These are phyloP conservation scores for Chloroclysta siterata DNA, from an alignment of 2,888 invertebrate species.

Conservation along the genomic window DNA sequence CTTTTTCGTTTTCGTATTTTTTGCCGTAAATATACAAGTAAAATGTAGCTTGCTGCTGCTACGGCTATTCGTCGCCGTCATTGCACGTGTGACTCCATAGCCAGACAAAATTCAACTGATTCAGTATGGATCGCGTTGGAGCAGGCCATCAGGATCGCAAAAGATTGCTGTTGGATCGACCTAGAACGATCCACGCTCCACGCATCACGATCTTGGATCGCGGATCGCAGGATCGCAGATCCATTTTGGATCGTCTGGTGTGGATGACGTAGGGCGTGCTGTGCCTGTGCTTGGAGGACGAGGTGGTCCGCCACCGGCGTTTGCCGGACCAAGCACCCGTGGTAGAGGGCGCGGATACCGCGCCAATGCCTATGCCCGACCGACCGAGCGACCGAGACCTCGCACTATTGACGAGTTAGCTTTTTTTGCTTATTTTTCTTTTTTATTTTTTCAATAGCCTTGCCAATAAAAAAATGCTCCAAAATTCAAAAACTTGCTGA, in stretches of 20 bases:
- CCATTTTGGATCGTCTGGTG: conserved; percentile 31
- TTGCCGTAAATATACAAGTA: not conserved
- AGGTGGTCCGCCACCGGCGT: too few species aligned
- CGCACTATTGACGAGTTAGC: too few species aligned
- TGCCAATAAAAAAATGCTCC: too few species aligned
- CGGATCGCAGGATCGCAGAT: conserved; percentile 42
- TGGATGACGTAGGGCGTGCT: too few species aligned
- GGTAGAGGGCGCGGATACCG: too few species aligned
- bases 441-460: too few species aligned
- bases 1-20: conserved; percentile 3
- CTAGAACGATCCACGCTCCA: conserved; percentile 28
- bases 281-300: too few species aligned
- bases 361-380: too few species aligned
- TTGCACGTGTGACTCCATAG: conserved; percentile 10
- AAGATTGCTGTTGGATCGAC: conserved; percentile 9
- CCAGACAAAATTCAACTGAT: conserved; percentile 4
- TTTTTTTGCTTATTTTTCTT: too few species aligned
- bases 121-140: not conserved
- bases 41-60: conserved; percentile 4
- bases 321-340: too few species aligned
- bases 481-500: too few species aligned
- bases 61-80: conserved; percentile 6
- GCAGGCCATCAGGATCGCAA: conserved; percentile 1
- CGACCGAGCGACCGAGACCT: too few species aligned
- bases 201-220: conserved; percentile 42